A percentile compares a stretch with the other conserved stretches of the same genome.
Conservation (phyloP, 2,113 vertebrate genomes). For the Todiramphus saurophagus region DNA sequence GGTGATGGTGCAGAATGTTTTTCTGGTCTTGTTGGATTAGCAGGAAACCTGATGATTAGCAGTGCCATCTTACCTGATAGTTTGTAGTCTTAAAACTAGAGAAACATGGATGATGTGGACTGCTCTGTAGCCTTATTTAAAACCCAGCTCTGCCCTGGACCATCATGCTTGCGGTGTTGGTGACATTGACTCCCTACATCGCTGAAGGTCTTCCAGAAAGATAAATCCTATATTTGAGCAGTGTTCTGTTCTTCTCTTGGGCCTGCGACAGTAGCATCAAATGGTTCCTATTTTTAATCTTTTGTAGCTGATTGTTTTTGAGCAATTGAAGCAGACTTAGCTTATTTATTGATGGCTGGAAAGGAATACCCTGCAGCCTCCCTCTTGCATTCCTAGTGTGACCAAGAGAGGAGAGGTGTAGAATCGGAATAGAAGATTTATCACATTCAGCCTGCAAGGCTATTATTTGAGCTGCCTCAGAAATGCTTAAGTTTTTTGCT, state of each 20-base stretch:
- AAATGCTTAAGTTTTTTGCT: slow-evolving; percentile 26
- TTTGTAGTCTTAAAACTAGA: neutral
- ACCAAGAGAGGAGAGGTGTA: neutral
- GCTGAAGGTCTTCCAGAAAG: neutral
- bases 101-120: neutral
- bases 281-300: slow-evolving; percentile 46
- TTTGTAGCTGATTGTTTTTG: slow-evolving; percentile 37
- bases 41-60: neutral
- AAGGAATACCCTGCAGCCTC: neutral
- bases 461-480: slow-evolving; percentile 36
- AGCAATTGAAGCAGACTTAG: slow-evolving; percentile 43
- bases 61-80: neutral
- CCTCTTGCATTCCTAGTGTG: neutral
- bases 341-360: slow-evolving; percentile 44
- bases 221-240: neutral
- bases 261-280: neutral
- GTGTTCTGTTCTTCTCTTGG: neutral
- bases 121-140: neutral
- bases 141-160: neutral
- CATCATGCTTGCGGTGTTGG: neutral
- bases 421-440: slow-evolving; percentile 25
- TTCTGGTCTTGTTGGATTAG: neutral
- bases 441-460: slow-evolving; percentile 3
- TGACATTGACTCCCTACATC: neutral
- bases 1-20: neutral